These are phyloP conservation scores for Sipha flava DNA, from an alignment of 1,140 invertebrate genomes.

Conservation along the genomic window DNA sequence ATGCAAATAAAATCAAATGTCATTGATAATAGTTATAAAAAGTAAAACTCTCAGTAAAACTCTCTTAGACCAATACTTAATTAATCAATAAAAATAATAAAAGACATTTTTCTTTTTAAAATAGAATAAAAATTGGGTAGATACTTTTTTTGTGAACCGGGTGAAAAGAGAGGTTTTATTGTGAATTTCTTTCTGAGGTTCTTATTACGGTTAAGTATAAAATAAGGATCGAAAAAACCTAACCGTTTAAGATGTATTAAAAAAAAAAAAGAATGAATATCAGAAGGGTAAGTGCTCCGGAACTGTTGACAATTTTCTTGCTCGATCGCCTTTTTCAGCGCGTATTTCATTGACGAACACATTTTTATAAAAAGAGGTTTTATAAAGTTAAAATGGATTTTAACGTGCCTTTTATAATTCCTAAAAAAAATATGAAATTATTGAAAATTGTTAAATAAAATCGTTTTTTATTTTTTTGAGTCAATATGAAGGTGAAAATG, in stretches of 20 bases:
- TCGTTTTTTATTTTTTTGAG: background rate
- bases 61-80: background rate
- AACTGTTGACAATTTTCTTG: constrained; percentile 30
- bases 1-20: background rate
- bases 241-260: constrained; percentile 21
- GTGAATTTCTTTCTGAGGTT: background rate
- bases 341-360: background rate
- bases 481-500: background rate
- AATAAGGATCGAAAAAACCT: background rate
- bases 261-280: constrained; percentile 11
- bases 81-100: background rate
- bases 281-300: background rate
- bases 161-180: background rate
- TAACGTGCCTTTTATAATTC: background rate
- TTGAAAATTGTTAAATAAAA: background rate
- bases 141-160: background rate
- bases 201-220: background rate
- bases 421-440: background rate
- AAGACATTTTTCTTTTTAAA: background rate
- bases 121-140: background rate
- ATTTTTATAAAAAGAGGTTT: constrained; percentile 18
- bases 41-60: no score
- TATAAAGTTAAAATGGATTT: constrained; percentile 20
- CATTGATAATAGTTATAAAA: background rate
- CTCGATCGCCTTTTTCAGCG: background rate